These are phyloP conservation scores for Drosophila tropicalis DNA, from an alignment of 1,140 invertebrate genomes.

Conservation along the genomic window DNA sequence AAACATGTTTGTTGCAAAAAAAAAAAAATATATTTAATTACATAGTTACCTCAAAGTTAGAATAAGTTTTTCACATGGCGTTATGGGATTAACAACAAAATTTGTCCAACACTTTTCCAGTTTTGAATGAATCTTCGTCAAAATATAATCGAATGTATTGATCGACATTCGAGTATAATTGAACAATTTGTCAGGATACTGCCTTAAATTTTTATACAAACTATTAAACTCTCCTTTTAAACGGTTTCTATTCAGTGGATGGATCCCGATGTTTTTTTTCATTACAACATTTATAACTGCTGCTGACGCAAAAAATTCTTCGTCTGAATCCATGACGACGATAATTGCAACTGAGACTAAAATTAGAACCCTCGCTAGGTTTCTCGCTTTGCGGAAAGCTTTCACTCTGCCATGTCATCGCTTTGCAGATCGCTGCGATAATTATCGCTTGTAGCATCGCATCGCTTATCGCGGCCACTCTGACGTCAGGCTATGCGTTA, in stretches of 20 bases:
- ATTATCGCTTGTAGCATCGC: constrained; percentile 1
- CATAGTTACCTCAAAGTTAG: not conserved
- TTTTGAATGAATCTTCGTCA: too few species aligned
- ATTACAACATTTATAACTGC: constrained; percentile 4
- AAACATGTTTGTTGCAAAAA: not conserved
- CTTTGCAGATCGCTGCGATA: not conserved
- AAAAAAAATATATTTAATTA: too few species aligned
- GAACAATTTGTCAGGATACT: not conserved
- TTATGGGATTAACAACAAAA: too few species aligned
- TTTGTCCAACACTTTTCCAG: too few species aligned
- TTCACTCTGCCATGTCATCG: constrained; percentile 2
- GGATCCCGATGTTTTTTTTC: constrained; percentile 1
- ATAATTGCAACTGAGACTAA: too few species aligned
- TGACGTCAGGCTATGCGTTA: too few species aligned
- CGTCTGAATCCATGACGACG: too few species aligned
- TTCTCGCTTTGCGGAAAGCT: not conserved
- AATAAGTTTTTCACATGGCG: not conserved
- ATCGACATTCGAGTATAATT: not conserved
- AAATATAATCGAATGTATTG: too few species aligned
- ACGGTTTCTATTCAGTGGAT: not conserved
- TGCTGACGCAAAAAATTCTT: constrained; percentile 1
- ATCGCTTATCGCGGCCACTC: not conserved
- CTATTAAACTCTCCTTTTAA: not conserved
- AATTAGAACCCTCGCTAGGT: too few species aligned
- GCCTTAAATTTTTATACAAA: not conserved